Conservation (phyloP, 2,113 vertebrate species). For the Gorsachius goisagi region DNA sequence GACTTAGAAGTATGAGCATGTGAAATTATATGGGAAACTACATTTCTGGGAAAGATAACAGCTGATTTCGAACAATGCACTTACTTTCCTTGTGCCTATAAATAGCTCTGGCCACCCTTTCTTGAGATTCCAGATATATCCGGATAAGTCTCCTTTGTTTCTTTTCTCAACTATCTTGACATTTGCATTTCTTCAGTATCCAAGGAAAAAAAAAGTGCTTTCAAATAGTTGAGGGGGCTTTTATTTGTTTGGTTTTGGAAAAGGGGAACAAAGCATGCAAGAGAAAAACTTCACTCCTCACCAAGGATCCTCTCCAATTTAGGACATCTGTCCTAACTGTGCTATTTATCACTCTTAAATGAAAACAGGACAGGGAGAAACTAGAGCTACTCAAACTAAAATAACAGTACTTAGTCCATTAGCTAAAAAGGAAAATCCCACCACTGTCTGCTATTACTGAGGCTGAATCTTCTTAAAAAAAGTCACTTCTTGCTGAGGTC, state of each 20-base stretch:
- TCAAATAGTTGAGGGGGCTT: neutral
- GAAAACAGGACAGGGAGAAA: neutral
- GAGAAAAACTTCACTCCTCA: neutral
- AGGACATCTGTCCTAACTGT: neutral
- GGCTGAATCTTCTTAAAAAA: neutral
- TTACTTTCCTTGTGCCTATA: neutral
- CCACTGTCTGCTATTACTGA: neutral
- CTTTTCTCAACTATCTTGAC: neutral
- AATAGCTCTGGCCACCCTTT: neutral
- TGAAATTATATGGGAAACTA: neutral
- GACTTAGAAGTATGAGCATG: neutral
- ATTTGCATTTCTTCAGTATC: neutral
- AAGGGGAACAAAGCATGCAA: neutral
- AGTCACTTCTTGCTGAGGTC: neutral
- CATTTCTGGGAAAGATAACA: neutral
- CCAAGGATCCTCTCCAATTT: neutral
- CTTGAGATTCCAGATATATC: neutral
- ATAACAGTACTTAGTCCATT: neutral
- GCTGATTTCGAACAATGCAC: neutral
- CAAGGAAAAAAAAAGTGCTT: neutral
- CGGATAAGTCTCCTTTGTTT: neutral
- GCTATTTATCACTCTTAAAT: neutral
- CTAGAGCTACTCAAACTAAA: neutral
- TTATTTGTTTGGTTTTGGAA: neutral
- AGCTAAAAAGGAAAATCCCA: neutral